These are phyloP conservation scores for Polydrusus cervinus DNA, from an alignment of 2,888 invertebrate species.

Conservation along the genomic window DNA sequence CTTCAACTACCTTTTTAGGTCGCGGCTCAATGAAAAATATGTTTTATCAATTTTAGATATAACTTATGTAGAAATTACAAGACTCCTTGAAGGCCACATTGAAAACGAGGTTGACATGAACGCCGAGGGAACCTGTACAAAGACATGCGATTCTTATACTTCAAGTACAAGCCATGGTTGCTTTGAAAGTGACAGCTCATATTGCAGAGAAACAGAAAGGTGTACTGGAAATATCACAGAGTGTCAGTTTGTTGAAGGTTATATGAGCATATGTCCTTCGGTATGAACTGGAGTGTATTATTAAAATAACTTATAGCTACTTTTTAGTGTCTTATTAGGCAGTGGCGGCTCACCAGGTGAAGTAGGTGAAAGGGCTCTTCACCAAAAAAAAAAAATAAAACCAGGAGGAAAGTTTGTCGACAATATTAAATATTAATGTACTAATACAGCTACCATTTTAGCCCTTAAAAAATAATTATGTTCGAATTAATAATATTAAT, in stretches of 20 bases:
- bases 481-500: too few species aligned
- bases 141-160: constrained; percentile 65
- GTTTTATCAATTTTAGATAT: constrained; percentile 66
- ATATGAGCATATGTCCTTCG: constrained; percentile 70
- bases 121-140: constrained; percentile 78
- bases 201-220: constrained; percentile 57
- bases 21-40: too few species aligned
- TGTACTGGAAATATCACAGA: constrained; percentile 57
- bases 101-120: constrained; percentile 90
- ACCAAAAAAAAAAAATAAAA: too few species aligned
- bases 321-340: too few species aligned
- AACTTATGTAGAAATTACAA: constrained; percentile 83
- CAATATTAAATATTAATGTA: too few species aligned
- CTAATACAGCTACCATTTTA: too few species aligned
- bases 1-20: too few species aligned
- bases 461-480: too few species aligned
- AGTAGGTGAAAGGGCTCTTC: too few species aligned
- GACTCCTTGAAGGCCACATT: constrained; percentile 85
- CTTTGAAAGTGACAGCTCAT: constrained; percentile 57
- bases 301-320: too few species aligned
- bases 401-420: too few species aligned
- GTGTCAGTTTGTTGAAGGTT: constrained; percentile 60
- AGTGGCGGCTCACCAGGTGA: too few species aligned
- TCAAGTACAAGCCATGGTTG: constrained; percentile 55
- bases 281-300: constrained; percentile 41